phyloP scores from a whole-genome alignment of 2,113 vertebrate species.

The Pelvicachromis taeniatus region DNA sequence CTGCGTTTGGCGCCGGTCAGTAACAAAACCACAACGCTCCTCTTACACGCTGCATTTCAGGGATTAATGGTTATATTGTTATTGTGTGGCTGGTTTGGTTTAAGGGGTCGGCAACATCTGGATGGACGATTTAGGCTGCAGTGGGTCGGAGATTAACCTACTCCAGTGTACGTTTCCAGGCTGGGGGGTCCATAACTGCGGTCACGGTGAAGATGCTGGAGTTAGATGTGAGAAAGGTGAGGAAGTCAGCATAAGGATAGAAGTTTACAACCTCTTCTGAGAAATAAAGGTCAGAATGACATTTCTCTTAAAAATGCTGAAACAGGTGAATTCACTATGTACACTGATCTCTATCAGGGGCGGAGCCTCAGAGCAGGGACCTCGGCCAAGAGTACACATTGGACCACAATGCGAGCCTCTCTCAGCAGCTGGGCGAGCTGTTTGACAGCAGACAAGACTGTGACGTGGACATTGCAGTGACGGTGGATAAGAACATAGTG shows the following conservation, averaged over 20 bases:
- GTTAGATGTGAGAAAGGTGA: slow-evolving; percentile 10
- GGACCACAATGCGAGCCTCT: neutral
- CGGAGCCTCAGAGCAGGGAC: fast-evolving
- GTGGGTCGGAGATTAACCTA: neutral
- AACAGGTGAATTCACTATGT: neutral
- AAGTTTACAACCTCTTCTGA: neutral
- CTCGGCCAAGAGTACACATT: neutral
- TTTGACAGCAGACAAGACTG: slow-evolving; percentile 50
- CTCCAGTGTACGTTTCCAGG: neutral
- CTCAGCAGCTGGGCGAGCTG: slow-evolving; percentile 15
- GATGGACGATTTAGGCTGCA: slow-evolving; percentile 13
- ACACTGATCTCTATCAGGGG: neutral
- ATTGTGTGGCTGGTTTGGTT: neutral
- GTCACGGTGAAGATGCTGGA: neutral
- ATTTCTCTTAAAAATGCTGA: neutral
- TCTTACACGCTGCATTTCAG: fast-evolving
- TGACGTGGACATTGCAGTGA: slow-evolving; percentile 49
- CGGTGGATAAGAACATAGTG: neutral
- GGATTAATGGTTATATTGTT: neutral
- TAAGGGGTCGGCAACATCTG: slow-evolving; percentile 6
- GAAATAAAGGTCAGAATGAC: neutral
- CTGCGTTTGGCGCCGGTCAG: neutral
- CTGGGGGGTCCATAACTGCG: neutral
- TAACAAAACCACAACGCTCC: neutral
- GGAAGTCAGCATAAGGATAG: neutral